phyloP scores from a whole-genome alignment of 2,888 invertebrate genomes.

The Melieria crassipennis region DNA sequence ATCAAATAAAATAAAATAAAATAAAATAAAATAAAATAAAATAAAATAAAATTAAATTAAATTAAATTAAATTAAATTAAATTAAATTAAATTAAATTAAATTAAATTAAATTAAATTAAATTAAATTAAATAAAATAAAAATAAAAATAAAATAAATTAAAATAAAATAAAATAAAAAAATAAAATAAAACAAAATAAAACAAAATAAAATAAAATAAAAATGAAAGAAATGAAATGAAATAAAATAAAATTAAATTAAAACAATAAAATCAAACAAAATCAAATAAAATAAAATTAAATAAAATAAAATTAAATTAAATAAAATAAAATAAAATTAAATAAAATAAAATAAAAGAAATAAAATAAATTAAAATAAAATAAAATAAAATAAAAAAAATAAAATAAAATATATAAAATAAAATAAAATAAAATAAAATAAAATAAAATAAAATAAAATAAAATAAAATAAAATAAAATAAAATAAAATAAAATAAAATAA shows the following conservation, averaged over 20 bases:
- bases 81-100: not conserved
- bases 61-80: not conserved
- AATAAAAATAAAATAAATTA: not conserved
- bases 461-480: no score
- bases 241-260: constrained; percentile 2
- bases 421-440: no score
- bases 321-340: constrained; percentile 2
- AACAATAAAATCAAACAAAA: not conserved
- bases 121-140: constrained; percentile 2
- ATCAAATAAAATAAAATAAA: constrained; percentile 11
- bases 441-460: no score
- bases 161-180: not conserved
- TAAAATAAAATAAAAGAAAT: not conserved
- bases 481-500: no score
- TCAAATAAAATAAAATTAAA: not conserved
- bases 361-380: not conserved
- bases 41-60: not conserved
- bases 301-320: not conserved
- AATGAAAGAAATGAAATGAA: not conserved
- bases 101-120: not conserved
- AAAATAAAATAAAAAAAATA: not conserved
- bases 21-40: no score
- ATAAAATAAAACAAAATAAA: not conserved
- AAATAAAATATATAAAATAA: not conserved
- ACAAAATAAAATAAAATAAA: not conserved